Percentiles rank a stretch among this genome's conserved stretches.
Evolutionary conservation across 1,140 invertebrate species (phyloP).

Genomic region (Euschistus heros): DNA sequence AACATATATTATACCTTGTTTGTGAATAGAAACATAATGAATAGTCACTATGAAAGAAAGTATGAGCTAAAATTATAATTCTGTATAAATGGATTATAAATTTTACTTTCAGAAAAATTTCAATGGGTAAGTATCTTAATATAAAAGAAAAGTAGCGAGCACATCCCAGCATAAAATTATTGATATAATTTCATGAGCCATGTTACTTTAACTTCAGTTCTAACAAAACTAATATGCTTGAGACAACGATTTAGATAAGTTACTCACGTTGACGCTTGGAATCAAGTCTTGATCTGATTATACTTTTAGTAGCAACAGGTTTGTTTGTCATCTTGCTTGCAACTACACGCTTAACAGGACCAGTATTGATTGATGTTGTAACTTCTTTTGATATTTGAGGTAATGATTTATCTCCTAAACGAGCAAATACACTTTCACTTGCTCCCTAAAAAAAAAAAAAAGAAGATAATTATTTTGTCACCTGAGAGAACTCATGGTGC

Average conservation of each 20-base stretch:
- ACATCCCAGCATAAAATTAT: not conserved
- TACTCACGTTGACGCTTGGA: not conserved
- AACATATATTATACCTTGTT: too few relatives aligned
- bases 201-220: not conserved
- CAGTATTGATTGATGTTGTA: not conserved
- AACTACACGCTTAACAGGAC: not conserved
- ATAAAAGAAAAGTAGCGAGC: not conserved
- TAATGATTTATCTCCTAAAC: not conserved
- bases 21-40: too few relatives aligned
- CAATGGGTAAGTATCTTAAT: too few relatives aligned
- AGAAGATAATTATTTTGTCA: not conserved
- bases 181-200: not conserved
- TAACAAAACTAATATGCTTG: not conserved
- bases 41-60: too few relatives aligned
- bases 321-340: not conserved
- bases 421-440: not conserved
- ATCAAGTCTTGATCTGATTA: slow-evolving; percentile 1
- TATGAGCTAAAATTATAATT: too few relatives aligned
- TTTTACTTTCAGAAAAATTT: too few relatives aligned
- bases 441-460: not conserved
- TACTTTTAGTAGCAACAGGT: not conserved
- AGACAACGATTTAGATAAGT: not conserved
- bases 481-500: not conserved
- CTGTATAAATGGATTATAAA: too few relatives aligned
- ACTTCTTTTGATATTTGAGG: not conserved